These are phyloP conservation scores for Bombus soroeensis DNA, from an alignment of 1,140 invertebrate genomes.

Conservation along the genomic window DNA sequence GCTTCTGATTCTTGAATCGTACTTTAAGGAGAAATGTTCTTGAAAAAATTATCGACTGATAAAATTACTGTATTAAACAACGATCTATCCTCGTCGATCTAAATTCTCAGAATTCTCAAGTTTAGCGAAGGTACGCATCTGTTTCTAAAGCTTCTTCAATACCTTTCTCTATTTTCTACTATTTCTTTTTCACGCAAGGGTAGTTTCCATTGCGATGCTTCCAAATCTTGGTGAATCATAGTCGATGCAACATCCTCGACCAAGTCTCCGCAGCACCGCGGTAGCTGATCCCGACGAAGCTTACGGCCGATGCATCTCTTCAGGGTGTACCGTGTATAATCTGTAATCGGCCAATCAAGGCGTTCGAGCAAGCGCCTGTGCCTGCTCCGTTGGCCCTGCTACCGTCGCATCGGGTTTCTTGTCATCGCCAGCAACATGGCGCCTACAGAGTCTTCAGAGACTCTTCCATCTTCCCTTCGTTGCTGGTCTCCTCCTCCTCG, in stretches of 20 bases:
- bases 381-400: conserved; percentile 65
- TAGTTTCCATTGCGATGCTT: neutral
- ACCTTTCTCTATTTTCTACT: neutral
- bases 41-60: neutral
- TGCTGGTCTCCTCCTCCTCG: conserved; percentile 18
- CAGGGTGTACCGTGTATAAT: conserved; percentile 74
- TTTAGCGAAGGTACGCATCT: neutral
- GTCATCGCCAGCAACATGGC: conserved; percentile 75
- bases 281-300: neutral
- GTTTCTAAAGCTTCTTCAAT: neutral
- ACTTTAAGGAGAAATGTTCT: neutral
- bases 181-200: neutral
- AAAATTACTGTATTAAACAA: neutral
- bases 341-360: conserved; percentile 75
- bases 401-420: conserved; percentile 72
- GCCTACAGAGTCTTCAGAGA: conserved; percentile 57
- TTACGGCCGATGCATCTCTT: conserved; percentile 50
- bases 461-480: conserved; percentile 68
- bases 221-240: neutral
- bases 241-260: neutral
- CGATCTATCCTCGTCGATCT: neutral
- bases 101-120: neutral
- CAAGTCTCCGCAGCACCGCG: no score
- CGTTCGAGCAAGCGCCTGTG: conserved; percentile 62
- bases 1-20: neutral